These are phyloP conservation scores for Prionchulus punctatus DNA, from an alignment of 2,888 invertebrate genomes.

Conservation along the genomic window DNA sequence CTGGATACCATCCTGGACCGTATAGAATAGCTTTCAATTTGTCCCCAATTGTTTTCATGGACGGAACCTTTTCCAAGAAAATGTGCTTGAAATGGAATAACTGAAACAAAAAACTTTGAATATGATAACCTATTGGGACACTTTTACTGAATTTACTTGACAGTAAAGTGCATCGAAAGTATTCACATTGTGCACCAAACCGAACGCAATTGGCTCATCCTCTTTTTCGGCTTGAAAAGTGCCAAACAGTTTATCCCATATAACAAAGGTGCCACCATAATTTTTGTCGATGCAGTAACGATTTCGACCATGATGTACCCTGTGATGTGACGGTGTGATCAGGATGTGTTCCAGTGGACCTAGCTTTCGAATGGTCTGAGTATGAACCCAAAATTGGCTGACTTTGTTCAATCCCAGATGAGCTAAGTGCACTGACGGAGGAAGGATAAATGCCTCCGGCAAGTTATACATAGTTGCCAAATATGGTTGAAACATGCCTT, in stretches of 20 bases:
- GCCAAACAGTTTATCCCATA: slow-evolving; percentile 51
- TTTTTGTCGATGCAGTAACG: slow-evolving; percentile 79
- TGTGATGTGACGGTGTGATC: slow-evolving; percentile 75
- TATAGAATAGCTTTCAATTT: slow-evolving; percentile 56
- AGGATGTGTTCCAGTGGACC: slow-evolving; percentile 71
- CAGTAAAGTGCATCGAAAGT: slow-evolving; percentile 60
- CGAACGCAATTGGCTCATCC: slow-evolving; percentile 58
- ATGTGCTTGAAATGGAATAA: slow-evolving; percentile 52
- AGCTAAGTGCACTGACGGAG: slow-evolving; percentile 53
- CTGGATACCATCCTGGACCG: slow-evolving; percentile 76
- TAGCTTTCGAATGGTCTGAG: slow-evolving; percentile 55
- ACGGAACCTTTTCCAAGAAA: slow-evolving; percentile 47
- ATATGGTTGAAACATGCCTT: slow-evolving; percentile 8
- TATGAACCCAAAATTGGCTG: slow-evolving; percentile 87
- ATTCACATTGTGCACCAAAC: slow-evolving; percentile 54
- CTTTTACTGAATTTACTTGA: no score
- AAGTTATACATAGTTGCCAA: slow-evolving; percentile 26
- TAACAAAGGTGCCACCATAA: slow-evolving; percentile 72
- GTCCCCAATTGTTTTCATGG: slow-evolving; percentile 45
- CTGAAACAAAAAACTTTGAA: no score
- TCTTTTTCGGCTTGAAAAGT: slow-evolving; percentile 60
- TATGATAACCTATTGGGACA: no score
- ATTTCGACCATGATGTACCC: slow-evolving; percentile 54
- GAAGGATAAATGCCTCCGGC: slow-evolving; percentile 52
- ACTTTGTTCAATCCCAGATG: slow-evolving; percentile 75